Evolutionary conservation across 1,140 invertebrate species (phyloP), one percentile per base, ranked within the genome.

Genomic region (Sitophilus oryzae): DNA sequence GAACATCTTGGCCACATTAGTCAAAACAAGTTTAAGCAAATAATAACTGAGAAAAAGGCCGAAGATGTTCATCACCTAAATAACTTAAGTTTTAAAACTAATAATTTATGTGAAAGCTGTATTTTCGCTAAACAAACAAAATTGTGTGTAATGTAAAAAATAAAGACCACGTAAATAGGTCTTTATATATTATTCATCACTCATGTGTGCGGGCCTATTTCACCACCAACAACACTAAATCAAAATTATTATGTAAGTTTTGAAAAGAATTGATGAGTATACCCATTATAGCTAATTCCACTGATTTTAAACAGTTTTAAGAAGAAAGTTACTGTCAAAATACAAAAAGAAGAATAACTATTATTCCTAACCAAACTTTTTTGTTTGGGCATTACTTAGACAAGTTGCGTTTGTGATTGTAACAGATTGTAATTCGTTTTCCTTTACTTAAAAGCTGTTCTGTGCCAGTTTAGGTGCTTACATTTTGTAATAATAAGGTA

Each of bases 171-270:
- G 63, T 70, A 15, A 67, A 70, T 35, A 55, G 71, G 58, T 65
- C 69, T 14, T 59, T 74, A 48, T 69, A 68, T 63, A 56, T 70
- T 20, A 61, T 73, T 11, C 66, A 71, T 62, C n/a, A 72, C 66
- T 6, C 71, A 76, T 67, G 66, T 74, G 4, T 75, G 73, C 63
- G 73, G 70, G 22, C 67, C 69, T 50, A 74, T 76, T 20, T 71
- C 65, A 45, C 70, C 70, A 46, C 14, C 55, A 19, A 64, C 65
- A 6, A 18, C 66, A 19, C 56, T 69, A 52, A 59, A 66, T 16
- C 68, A 68, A 58, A 71, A 71, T 44, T 72, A 71, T 59, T 71
- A 68, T 62, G 22, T 44, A 44, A 44, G n/a, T 20, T 70, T 69
- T 66, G n/a, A n/a, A n/a, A n/a, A n/a, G n/a, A n/a, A 50, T 72